Base-by-base conservation (phyloP, 2,888 invertebrate genomes). In the Lithophane socia region DNA sequence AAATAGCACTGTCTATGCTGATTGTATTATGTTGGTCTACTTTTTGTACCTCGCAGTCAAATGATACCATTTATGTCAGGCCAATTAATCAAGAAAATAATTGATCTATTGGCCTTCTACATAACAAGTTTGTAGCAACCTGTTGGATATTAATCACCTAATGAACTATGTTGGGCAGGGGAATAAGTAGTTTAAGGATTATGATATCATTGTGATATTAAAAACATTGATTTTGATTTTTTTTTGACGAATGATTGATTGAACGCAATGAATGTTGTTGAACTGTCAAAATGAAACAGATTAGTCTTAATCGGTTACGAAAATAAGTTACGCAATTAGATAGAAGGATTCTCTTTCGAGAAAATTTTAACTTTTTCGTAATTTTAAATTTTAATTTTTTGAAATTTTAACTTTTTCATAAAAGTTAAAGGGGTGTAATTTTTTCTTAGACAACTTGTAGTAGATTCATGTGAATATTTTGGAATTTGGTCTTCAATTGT, bases 41-140 rank as follows among this genome's bases (percentile, higher is more conserved):
- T 83, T 73, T 64, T 61, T 52, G 83, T 71, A 64, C n/a, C 54
- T 63, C 5, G 44, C 65, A 82, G 37, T 65, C 67, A 72, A 72
- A 67, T 77, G 83, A 70, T 77, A 64, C 83, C 73, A 77, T 70
- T 77, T 83, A 77, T 9, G 77, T 63, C 52, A 60, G 71, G 29
- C 67, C 56, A 73, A 77, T 72, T 82, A 85, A 75, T 82, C 65
- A 85, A 80, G 60, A 65, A 70, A 67, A 84, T 84, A 84, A 80
- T 80, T 84, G 80, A 67, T 71, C 49, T 65, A 65, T 65, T 73
- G 68, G 56, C 85, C 80, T 84, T 80, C 60, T 84, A 80, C 10
- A 1, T 67, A 76, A 76, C 47, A 16, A 79, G 63, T 72, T 49
- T 16, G 16, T 56, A 42, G n/a, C 60, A n/a, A 82, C 77, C 37